Conservation (phyloP, 2,797 vertebrate genomes). For the Vespertilio murinus region DNA sequence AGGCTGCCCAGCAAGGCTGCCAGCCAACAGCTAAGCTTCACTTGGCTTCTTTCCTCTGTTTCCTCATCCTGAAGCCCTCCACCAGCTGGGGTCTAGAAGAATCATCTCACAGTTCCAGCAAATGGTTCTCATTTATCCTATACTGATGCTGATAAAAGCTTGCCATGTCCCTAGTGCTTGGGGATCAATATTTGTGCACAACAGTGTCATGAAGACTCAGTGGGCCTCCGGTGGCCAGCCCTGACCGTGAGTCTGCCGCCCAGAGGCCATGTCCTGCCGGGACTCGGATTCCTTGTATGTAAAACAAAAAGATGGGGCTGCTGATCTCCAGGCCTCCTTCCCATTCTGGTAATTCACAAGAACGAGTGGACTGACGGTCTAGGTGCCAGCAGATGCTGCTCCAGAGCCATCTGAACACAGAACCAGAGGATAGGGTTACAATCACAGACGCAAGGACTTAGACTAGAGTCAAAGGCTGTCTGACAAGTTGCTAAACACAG, state of each 20-base stretch:
- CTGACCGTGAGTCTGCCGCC: neutral
- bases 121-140: neutral
- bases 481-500: neutral
- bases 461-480: neutral
- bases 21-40: neutral
- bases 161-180: neutral
- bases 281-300: neutral
- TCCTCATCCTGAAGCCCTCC: neutral
- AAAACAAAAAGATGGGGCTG: neutral
- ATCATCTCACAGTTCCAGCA: neutral
- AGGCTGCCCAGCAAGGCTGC: neutral
- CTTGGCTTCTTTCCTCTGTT: neutral
- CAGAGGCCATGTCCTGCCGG: neutral
- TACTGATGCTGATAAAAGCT: neutral
- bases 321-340: neutral
- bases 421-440: no score
- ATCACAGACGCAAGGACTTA: neutral
- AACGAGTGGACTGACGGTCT: accelerated
- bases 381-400: neutral
- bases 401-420: neutral
- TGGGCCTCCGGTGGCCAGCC: no score
- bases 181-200: neutral
- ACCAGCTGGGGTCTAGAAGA: neutral
- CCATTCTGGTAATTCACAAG: neutral
- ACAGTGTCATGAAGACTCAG: neutral